Conservation (phyloP, 2,888 invertebrate species). For the Neoaliturus tenellus region DNA sequence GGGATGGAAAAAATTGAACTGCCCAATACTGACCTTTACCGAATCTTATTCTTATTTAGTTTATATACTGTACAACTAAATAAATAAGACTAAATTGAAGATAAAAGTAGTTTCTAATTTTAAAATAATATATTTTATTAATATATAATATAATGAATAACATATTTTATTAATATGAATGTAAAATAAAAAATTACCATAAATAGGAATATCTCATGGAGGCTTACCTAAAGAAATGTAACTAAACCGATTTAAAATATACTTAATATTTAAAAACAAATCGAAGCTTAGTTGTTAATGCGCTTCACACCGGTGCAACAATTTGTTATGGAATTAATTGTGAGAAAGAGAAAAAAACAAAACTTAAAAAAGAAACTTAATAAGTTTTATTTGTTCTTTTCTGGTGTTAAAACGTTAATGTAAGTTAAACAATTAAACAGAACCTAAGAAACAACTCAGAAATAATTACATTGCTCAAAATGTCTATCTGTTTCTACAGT, state of each 20-base stretch:
- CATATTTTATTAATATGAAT: not conserved
- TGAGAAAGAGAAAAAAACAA: too few species aligned
- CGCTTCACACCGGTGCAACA: not conserved
- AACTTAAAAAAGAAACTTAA: too few species aligned
- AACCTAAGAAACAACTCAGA: too few species aligned
- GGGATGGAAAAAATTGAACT: not conserved
- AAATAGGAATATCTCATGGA: too few species aligned
- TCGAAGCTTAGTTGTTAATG: not conserved
- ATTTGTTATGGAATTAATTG: too few species aligned
- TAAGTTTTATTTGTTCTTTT: too few species aligned
- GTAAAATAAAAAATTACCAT: too few species aligned
- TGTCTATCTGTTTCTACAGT: too few species aligned
- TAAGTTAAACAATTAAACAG: too few species aligned
- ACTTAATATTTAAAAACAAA: not conserved
- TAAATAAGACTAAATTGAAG: not conserved
- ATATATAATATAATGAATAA: not conserved
- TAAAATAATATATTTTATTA: not conserved
- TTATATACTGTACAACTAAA: not conserved
- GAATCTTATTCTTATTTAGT: not conserved
- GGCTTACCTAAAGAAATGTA: not conserved
- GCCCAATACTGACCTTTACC: not conserved
- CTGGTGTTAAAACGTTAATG: too few species aligned
- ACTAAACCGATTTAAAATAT: not conserved
- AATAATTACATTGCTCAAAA: too few species aligned
- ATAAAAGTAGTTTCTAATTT: too few species aligned